Conservation (phyloP, 1,140 invertebrate species). For the Dermatophagoides farinae region DNA sequence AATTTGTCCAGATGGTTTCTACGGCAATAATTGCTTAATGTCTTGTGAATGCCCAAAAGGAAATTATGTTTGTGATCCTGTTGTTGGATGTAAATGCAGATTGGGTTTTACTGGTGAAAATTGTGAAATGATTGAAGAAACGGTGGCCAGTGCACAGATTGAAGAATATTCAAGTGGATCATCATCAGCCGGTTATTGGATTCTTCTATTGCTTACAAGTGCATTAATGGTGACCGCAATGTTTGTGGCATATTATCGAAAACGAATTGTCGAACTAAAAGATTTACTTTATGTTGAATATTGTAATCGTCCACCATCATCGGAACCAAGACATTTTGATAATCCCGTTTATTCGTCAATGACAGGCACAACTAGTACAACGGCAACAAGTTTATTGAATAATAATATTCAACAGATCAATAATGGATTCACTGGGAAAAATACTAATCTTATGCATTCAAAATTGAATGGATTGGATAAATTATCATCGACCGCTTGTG, state of each 20-base stretch:
- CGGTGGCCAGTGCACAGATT: neutral
- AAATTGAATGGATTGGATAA: neutral
- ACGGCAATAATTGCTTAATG: conserved; percentile 63
- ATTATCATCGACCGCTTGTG: neutral
- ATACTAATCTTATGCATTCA: neutral
- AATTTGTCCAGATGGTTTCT: conserved; percentile 63
- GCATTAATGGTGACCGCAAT: conserved; percentile 37
- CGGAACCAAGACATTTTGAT: conserved; percentile 71
- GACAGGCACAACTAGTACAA: no score
- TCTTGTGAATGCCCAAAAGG: conserved; percentile 43
- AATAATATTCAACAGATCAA: neutral
- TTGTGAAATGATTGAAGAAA: neutral
- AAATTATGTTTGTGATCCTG: conserved; percentile 57
- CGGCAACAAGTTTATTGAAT: neutral
- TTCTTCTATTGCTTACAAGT: conserved; percentile 33
- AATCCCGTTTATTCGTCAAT: conserved; percentile 52
- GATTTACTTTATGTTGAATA: conserved; percentile 73
- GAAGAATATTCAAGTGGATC: neutral
- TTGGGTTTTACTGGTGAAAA: conserved; percentile 4
- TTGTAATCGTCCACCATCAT: conserved; percentile 31
- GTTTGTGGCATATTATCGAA: conserved; percentile 20
- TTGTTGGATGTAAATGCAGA: conserved; percentile 54
- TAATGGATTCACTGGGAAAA: neutral
- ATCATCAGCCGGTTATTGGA: neutral
- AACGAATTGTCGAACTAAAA: conserved; percentile 53